phyloP scores from a whole-genome alignment of 2,113 vertebrate species.

The Upupa epops region DNA sequence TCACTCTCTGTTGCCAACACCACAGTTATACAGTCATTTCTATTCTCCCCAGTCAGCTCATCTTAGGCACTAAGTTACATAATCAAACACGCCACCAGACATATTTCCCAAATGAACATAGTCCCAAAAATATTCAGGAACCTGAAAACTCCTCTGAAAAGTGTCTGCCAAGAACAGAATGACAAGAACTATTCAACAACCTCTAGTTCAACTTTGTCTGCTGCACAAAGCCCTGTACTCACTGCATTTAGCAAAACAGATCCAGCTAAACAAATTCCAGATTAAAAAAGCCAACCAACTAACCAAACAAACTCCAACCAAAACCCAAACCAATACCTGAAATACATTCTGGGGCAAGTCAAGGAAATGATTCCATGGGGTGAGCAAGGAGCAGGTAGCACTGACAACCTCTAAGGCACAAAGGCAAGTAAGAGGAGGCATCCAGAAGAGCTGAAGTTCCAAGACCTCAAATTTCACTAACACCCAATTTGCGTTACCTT shows the following conservation, averaged over 20 bases:
- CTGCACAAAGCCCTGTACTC: background rate
- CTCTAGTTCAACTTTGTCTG: background rate
- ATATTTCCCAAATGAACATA: background rate
- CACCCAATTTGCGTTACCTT: constrained; percentile 78
- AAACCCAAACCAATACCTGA: background rate
- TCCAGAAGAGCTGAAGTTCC: background rate
- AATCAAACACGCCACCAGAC: background rate
- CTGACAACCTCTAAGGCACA: background rate
- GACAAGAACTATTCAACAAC: background rate
- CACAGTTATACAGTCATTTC: background rate
- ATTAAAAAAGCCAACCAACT: background rate
- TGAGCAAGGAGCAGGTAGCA: background rate
- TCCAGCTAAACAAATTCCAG: background rate
- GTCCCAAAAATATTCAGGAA: background rate
- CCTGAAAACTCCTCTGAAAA: background rate
- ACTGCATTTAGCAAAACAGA: background rate
- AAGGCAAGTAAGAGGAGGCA: background rate
- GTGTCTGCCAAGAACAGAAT: background rate
- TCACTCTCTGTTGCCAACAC: background rate
- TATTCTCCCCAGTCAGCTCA: background rate
- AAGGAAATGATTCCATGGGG: background rate
- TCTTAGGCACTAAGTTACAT: background rate
- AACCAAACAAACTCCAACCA: background rate
- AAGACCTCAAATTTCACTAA: background rate
- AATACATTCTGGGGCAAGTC: background rate